Percentiles rank a stretch among this genome's conserved stretches.
phyloP scores from a whole-genome alignment of 37 sponge, comb jelly and placozoan genomes.

The Ephydatia muelleri region DNA sequence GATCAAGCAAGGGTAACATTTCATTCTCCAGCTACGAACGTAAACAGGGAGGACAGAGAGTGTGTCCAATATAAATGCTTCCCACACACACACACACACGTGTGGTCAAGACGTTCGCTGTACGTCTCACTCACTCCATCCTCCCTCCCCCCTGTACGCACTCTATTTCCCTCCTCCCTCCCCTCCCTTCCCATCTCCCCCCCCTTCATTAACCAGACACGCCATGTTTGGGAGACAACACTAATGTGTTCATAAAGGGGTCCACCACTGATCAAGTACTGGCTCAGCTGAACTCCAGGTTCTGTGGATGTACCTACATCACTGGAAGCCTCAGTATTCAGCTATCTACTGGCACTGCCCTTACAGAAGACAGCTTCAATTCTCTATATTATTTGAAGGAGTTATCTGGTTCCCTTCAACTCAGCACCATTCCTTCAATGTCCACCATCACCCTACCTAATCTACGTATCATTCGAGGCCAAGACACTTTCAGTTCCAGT shows the following conservation, averaged over 20 bases:
- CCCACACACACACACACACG: too few relatives aligned
- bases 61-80: too few relatives aligned
- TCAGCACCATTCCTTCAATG: constrained; percentile 17
- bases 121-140: too few relatives aligned
- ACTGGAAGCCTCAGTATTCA: constrained; percentile 47
- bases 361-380: constrained; percentile 53
- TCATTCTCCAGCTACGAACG: too few relatives aligned
- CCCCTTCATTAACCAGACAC: not conserved
- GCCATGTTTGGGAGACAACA: constrained; percentile 23
- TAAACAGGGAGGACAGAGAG: too few relatives aligned
- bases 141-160: too few relatives aligned
- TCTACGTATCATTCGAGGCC: constrained; percentile 55
- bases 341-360: not conserved
- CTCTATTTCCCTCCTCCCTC: too few relatives aligned
- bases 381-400: constrained; percentile 56
- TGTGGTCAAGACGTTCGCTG: too few relatives aligned
- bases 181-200: too few relatives aligned
- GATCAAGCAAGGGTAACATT: too few relatives aligned
- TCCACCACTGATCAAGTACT: constrained; percentile 17
- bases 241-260: constrained; percentile 12
- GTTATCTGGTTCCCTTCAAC: constrained; percentile 25
- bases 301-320: constrained; percentile 68
- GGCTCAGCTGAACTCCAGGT: constrained; percentile 16
- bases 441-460: constrained; percentile 53
- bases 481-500: not conserved